Conservation (phyloP, 2,797 vertebrate genomes). For the Channa striata region DNA sequence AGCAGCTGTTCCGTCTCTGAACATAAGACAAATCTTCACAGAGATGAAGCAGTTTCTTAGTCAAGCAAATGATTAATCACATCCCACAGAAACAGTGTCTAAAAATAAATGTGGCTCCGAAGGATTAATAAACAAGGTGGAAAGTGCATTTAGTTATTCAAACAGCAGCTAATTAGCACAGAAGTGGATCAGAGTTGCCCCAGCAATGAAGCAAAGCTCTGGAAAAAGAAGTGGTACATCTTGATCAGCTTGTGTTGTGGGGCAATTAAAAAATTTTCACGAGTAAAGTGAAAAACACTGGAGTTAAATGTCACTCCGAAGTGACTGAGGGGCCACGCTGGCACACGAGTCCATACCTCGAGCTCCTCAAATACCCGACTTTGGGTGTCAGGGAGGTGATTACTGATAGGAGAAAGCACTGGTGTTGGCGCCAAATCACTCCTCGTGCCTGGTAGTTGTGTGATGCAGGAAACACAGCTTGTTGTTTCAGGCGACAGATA, state of each 20-base stretch:
- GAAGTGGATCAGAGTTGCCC: slow-evolving; percentile 14
- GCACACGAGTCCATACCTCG: slow-evolving; percentile 14
- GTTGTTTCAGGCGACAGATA: slow-evolving; percentile 53
- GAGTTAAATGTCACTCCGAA: slow-evolving; percentile 41
- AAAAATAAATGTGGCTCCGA: neutral
- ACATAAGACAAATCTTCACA: too few relatives aligned
- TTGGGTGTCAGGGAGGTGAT: slow-evolving; percentile 45
- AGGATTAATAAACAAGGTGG: neutral
- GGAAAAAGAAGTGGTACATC: neutral
- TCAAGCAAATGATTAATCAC: too few relatives aligned
- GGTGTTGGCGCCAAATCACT: slow-evolving; percentile 14
- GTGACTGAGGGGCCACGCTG: slow-evolving; percentile 33
- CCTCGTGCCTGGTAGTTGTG: slow-evolving; percentile 9
- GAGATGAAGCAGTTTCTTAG: too few relatives aligned
- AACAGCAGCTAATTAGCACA: slow-evolving; percentile 8
- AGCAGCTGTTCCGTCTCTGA: too few relatives aligned
- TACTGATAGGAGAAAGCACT: slow-evolving; percentile 54
- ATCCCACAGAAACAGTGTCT: neutral
- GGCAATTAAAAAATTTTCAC: slow-evolving; percentile 13
- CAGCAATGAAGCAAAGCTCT: neutral
- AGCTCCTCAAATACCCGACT: slow-evolving; percentile 36
- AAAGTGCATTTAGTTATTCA: neutral
- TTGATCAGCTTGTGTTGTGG: neutral
- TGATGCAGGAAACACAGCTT: slow-evolving; percentile 43
- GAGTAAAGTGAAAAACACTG: slow-evolving; percentile 9